phyloP scores from a whole-genome alignment of 2,113 vertebrate species.

The Puntigrus tetrazona region DNA sequence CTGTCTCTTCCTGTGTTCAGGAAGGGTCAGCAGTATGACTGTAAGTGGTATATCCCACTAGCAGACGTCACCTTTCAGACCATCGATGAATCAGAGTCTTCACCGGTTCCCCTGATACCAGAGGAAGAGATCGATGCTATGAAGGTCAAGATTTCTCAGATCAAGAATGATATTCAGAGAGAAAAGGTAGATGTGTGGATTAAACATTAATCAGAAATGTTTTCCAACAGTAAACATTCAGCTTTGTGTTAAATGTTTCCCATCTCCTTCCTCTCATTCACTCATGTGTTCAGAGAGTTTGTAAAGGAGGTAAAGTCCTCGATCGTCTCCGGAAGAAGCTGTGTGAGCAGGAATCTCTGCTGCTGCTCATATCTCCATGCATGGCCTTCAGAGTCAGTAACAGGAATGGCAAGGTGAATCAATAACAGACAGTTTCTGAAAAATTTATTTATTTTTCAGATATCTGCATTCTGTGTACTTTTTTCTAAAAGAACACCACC shows the following conservation, averaged over 20 bases:
- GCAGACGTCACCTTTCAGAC: slow-evolving; percentile 93
- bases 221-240: neutral
- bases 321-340: slow-evolving; percentile 96
- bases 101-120: slow-evolving; percentile 87
- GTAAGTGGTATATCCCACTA: slow-evolving; percentile 96
- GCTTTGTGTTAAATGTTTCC: neutral
- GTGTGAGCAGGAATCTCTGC: slow-evolving; percentile 92
- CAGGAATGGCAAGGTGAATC: slow-evolving; percentile 89
- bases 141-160: slow-evolving; percentile 97
- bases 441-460: neutral
- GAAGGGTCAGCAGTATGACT: slow-evolving; percentile 96
- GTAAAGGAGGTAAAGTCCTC: slow-evolving; percentile 90
- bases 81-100: slow-evolving; percentile 87
- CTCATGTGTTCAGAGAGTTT: slow-evolving; percentile 81
- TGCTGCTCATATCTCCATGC: slow-evolving; percentile 90
- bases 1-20: slow-evolving; percentile 66
- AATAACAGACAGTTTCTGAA: neutral
- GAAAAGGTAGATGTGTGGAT: slow-evolving; percentile 86
- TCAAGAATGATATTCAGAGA: slow-evolving; percentile 93
- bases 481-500: neutral
- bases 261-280: neutral
- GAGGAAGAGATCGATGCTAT: slow-evolving; percentile 94
- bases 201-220: neutral
- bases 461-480: neutral
- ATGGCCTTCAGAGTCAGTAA: slow-evolving; percentile 92